Evolutionary conservation across 2,797 vertebrate species (phyloP), one percentile per base, ranked within the genome.

Genomic region (Sebastiscus tertius): DNA sequence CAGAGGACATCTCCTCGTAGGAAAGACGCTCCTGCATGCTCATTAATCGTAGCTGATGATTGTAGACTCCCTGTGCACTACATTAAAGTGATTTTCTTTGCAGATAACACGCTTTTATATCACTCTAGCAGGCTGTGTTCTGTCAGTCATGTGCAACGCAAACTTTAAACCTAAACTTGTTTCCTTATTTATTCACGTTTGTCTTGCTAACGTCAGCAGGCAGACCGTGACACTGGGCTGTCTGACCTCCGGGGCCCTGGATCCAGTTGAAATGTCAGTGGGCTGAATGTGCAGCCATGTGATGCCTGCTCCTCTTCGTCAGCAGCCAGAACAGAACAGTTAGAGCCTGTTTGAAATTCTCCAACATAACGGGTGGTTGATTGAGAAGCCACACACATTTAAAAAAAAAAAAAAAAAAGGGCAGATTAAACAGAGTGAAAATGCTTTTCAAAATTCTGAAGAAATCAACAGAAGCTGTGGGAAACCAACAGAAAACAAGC

Each of bases 201-300:
- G 0, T 70, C 13, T 24, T 1, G 9, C 29, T 46, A 1, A 46
- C n/a, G 22, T 84, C 79, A 31, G 69, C 69, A 27, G 3, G 22
- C 46, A 2, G 46, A 34, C 64, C 18, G 52, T 74, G 83, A 77
- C 56, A 6, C 3, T 10, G 12, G 2, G 24, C 27, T 8, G 61
- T 66, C 31, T 71, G 61, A 68, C 20, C 69, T 61, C 20, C 52
- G 2, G 54, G 63, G 9, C 69, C 36, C 6, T 2, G 13, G 34
- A 64, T 71, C 22, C 5, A 26, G 72, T 64, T 42, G 9, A 8
- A 27, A 20, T 0, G 66, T 78, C n/a, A 29, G 2, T 5, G 54
- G 56, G 56, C 9, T 3, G 63, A 71, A 54, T 24, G 61, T 39
- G 65, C 70, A 56, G 56, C 68, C 81, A 49, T 66, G 80, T 83